phyloP scores from a whole-genome alignment of 1,140 invertebrate species.

The Proales similis region DNA sequence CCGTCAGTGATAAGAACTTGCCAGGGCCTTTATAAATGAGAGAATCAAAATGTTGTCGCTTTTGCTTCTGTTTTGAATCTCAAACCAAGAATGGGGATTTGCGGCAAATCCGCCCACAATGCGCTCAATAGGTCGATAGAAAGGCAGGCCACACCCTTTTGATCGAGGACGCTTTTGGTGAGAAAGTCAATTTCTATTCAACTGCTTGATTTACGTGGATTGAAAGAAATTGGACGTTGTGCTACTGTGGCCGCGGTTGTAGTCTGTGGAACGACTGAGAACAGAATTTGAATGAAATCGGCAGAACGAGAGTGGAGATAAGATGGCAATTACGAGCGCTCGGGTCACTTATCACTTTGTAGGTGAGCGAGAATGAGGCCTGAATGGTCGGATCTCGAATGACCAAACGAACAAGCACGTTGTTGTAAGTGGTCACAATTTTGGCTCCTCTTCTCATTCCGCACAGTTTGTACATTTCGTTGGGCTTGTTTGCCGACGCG shows the following conservation, averaged over 20 bases:
- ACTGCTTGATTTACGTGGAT: no score
- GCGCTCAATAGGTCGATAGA: slow-evolving; percentile 19
- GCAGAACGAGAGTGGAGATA: no score
- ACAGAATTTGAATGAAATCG: no score
- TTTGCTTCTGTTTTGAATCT: no score
- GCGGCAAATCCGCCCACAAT: slow-evolving; percentile 24
- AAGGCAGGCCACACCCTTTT: slow-evolving; percentile 28
- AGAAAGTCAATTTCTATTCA: no score
- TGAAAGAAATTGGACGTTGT: no score
- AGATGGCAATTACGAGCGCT: slow-evolving; percentile 10
- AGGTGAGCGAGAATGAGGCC: slow-evolving; percentile 31
- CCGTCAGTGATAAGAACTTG: slow-evolving; percentile 32
- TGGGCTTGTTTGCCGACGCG: slow-evolving; percentile 3
- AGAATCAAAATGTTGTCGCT: no score
- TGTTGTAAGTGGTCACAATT: slow-evolving; percentile 27
- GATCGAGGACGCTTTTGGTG: no score
- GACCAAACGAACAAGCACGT: slow-evolving; percentile 25
- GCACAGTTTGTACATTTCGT: slow-evolving; percentile 25
- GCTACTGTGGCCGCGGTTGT: no score
- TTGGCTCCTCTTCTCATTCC: slow-evolving; percentile 1
- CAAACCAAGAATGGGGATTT: slow-evolving; percentile 28
- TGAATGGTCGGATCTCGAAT: background rate
- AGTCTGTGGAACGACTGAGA: no score
- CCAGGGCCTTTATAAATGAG: no score
- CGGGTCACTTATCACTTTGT: slow-evolving; percentile 24